These are phyloP conservation scores for Sprattus sprattus DNA, from an alignment of 2,113 vertebrate genomes.

Conservation along the genomic window DNA sequence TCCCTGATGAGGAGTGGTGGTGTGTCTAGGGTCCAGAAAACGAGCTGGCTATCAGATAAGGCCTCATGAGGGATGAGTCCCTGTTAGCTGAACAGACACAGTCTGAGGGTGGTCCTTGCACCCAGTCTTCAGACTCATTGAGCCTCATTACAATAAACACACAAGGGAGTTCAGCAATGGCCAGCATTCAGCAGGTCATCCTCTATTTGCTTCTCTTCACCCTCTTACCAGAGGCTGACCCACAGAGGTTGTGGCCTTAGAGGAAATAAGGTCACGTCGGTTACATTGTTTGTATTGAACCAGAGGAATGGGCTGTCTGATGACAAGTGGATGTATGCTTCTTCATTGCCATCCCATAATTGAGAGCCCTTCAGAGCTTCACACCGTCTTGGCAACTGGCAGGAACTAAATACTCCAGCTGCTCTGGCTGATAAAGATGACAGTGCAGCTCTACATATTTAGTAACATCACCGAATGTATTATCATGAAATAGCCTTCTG, in stretches of 20 bases:
- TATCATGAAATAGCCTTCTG: not conserved
- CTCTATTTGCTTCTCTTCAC: not conserved
- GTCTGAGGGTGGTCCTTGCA: slow-evolving; percentile 79
- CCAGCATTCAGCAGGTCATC: not conserved
- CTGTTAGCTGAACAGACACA: slow-evolving; percentile 77
- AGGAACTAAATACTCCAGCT: not conserved
- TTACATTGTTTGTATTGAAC: not conserved
- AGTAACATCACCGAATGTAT: not conserved
- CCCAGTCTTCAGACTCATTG: slow-evolving; percentile 22
- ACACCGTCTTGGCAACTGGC: not conserved
- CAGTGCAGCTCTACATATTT: not conserved
- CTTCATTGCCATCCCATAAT: not conserved
- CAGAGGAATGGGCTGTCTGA: not conserved
- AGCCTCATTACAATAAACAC: not conserved
- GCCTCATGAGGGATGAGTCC: slow-evolving; percentile 81
- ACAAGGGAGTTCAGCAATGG: not conserved
- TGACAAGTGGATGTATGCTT: not conserved
- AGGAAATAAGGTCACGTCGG: not conserved
- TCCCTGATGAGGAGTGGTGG: slow-evolving; percentile 78
- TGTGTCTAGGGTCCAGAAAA: slow-evolving; percentile 78
- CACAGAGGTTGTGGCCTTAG: not conserved
- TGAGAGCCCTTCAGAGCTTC: not conserved
- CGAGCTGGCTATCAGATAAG: slow-evolving; percentile 86
- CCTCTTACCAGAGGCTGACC: not conserved
- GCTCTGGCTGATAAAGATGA: not conserved